These are phyloP conservation scores for Habroteleia sp. DNA, from an alignment of 2,888 invertebrate species.

Conservation along the genomic window DNA sequence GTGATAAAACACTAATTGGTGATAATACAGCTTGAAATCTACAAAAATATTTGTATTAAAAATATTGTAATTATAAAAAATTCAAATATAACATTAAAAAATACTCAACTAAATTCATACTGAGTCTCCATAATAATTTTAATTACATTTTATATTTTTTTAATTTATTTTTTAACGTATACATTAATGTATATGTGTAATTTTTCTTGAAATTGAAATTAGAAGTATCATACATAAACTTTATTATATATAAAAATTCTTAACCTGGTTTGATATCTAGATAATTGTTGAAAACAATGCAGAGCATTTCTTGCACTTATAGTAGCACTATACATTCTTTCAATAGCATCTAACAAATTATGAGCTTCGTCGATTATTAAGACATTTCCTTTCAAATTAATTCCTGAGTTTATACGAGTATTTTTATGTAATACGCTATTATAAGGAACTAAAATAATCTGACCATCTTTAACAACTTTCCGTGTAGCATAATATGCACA, in stretches of 20 bases:
- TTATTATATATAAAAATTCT: not conserved
- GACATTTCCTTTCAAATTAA: slow-evolving; percentile 87
- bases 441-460: slow-evolving; percentile 90
- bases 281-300: slow-evolving; percentile 85
- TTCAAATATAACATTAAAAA: no score
- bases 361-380: slow-evolving; percentile 98
- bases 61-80: no score
- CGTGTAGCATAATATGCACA: slow-evolving; percentile 97
- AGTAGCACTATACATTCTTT: slow-evolving; percentile 91
- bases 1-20: slow-evolving; percentile 88
- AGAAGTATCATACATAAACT: no score
- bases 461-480: slow-evolving; percentile 90
- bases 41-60: slow-evolving; percentile 51
- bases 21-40: slow-evolving; percentile 88
- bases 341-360: slow-evolving; percentile 94
- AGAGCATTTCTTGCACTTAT: slow-evolving; percentile 86
- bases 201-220: no score
- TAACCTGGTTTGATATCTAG: slow-evolving; percentile 86
- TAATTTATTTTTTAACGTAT: no score
- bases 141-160: no score
- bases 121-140: no score
- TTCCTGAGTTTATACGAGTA: slow-evolving; percentile 84
- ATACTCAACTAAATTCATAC: no score
- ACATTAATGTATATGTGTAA: no score
- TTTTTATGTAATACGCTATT: slow-evolving; percentile 90